phyloP scores from a whole-genome alignment of 2,113 vertebrate genomes.

The Seriola rivoliana region DNA sequence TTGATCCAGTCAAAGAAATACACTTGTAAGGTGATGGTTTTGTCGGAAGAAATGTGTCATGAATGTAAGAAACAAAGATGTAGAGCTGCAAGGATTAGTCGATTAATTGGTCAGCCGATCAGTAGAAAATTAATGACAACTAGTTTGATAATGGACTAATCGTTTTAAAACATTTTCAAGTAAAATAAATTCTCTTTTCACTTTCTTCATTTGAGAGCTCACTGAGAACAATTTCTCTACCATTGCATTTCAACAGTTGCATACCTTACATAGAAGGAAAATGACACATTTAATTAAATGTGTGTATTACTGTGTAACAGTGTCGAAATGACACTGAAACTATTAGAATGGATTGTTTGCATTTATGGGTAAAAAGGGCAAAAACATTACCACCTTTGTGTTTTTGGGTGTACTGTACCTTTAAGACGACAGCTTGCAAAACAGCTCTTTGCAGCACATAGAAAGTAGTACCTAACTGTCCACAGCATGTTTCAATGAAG shows the following conservation, averaged over 20 bases:
- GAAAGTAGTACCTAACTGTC: not conserved
- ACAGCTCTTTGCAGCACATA: not conserved
- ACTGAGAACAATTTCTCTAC: too few relatives aligned
- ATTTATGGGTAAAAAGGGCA: not conserved
- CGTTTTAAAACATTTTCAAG: too few relatives aligned
- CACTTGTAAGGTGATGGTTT: not conserved
- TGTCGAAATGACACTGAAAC: not conserved
- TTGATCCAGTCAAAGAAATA: not conserved
- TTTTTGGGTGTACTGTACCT: not conserved
- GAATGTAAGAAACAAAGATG: too few relatives aligned
- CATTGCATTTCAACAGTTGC: too few relatives aligned
- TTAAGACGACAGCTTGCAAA: not conserved
- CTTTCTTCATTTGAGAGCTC: too few relatives aligned
- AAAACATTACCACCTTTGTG: not conserved
- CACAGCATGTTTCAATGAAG: not conserved
- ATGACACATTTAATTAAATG: not conserved
- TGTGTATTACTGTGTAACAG: not conserved
- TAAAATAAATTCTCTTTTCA: too few relatives aligned
- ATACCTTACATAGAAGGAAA: too few relatives aligned
- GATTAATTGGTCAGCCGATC: too few relatives aligned
- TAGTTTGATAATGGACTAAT: too few relatives aligned
- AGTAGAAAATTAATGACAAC: too few relatives aligned
- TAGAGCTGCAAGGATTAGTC: too few relatives aligned
- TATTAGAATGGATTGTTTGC: not conserved
- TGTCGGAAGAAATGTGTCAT: not conserved